Conservation (phyloP, 2,888 invertebrate genomes). For the Sphaerophoria taeniata region DNA sequence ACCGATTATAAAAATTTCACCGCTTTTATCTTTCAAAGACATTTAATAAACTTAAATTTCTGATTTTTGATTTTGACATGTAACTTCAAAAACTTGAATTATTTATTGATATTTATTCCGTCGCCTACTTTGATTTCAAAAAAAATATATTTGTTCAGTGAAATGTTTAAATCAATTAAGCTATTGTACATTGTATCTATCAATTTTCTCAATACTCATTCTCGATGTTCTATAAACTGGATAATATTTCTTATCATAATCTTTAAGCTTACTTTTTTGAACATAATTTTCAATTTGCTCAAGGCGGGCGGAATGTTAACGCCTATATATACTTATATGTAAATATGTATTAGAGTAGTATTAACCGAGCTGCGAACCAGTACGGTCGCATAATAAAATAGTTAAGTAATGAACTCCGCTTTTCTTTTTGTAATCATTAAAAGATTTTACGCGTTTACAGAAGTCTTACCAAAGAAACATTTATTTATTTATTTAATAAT, state of each 20-base stretch:
- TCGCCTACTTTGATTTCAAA: too few relatives aligned
- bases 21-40: slow-evolving; percentile 1
- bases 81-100: too few relatives aligned
- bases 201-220: not conserved
- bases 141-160: not conserved
- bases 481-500: too few relatives aligned
- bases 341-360: not conserved
- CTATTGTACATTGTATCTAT: slow-evolving; percentile 3
- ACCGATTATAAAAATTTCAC: slow-evolving; percentile 3
- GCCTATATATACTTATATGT: slow-evolving; percentile 7
- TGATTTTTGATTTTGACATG: too few relatives aligned
- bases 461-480: too few relatives aligned
- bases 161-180: not conserved
- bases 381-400: not conserved
- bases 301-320: slow-evolving; percentile 29
- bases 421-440: not conserved
- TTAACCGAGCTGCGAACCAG: slow-evolving; percentile 3
- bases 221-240: not conserved
- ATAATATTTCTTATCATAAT: not conserved
- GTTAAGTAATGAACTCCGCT: not conserved
- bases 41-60: too few relatives aligned
- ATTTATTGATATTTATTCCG: too few relatives aligned
- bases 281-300: slow-evolving; percentile 7
- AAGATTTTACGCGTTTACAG: not conserved
- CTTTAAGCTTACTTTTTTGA: not conserved